Conservation (phyloP, 2,888 invertebrate genomes). For the Branchellion lobata region DNA sequence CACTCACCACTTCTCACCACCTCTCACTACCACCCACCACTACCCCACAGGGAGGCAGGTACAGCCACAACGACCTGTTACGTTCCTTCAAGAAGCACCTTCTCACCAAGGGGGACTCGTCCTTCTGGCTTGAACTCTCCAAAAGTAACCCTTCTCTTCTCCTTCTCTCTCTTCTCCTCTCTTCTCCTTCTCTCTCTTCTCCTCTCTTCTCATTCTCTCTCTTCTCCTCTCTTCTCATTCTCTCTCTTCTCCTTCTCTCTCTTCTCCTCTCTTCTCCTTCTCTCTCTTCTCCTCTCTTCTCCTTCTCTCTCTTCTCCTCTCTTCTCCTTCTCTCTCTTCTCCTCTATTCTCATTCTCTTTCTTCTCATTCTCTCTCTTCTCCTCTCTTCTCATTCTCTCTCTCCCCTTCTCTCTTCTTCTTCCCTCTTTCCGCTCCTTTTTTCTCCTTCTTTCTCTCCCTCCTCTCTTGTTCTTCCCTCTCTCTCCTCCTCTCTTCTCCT, state of each 20-base stretch:
- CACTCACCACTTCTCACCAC: background rate
- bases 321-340: background rate
- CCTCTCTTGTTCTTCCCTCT: constrained; percentile 7
- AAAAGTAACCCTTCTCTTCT: background rate
- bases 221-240: too few relatives aligned
- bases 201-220: too few relatives aligned
- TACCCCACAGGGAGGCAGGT: too few relatives aligned
- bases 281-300: constrained; percentile 29
- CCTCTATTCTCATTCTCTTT: too few relatives aligned
- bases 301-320: constrained; percentile 3
- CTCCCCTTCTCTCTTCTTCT: too few relatives aligned
- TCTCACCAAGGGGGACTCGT: background rate
- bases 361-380: too few relatives aligned
- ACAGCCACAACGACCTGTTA: background rate
- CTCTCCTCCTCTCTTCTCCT: background rate
- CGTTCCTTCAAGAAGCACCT: background rate
- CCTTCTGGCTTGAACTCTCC: background rate
- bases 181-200: constrained; percentile 25
- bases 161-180: background rate
- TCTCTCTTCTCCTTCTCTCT: constrained; percentile 6
- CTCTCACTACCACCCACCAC: background rate
- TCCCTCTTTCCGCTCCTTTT: too few relatives aligned
- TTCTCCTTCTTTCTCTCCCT: background rate
- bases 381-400: too few relatives aligned
- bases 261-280: constrained; percentile 32